These are phyloP conservation scores for Drosophila tristis DNA, from an alignment of 1,140 invertebrate species.

Conservation along the genomic window DNA sequence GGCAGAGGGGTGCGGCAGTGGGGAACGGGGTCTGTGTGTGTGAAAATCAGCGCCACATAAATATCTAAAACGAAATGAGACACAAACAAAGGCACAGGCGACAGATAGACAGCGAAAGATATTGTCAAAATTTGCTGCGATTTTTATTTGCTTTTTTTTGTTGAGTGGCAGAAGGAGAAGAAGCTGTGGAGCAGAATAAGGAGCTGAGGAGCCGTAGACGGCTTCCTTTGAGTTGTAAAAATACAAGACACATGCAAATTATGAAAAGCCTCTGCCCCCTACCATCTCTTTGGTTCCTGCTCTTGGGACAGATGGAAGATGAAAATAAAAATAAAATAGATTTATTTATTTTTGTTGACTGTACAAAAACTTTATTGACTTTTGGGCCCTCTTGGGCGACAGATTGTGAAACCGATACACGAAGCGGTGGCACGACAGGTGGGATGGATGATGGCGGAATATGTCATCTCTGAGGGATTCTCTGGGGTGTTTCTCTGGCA, in stretches of 20 bases:
- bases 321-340: slow-evolving; percentile 39
- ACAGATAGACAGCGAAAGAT: slow-evolving; percentile 34
- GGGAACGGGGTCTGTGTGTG: slow-evolving; percentile 19
- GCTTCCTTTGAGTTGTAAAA: slow-evolving; percentile 46
- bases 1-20: background rate
- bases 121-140: slow-evolving; percentile 52
- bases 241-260: slow-evolving; percentile 71
- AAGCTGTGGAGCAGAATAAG: too few species aligned
- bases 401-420: slow-evolving; percentile 28
- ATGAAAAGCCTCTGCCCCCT: slow-evolving; percentile 17
- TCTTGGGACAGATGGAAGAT: slow-evolving; percentile 16
- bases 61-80: slow-evolving; percentile 54
- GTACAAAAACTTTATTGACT: slow-evolving; percentile 46
- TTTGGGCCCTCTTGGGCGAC: background rate
- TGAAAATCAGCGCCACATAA: slow-evolving; percentile 53
- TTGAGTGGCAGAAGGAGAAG: background rate
- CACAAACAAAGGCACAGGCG: slow-evolving; percentile 14
- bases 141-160: slow-evolving; percentile 58
- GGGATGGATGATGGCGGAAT: background rate
- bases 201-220: background rate
- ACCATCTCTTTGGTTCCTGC: background rate
- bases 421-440: slow-evolving; percentile 13
- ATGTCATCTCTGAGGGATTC: too few species aligned
- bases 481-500: slow-evolving; percentile 3
- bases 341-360: slow-evolving; percentile 42